Evolutionary conservation across 2,888 invertebrate genomes (phyloP), one percentile per base, ranked within the genome.

Genomic region (Papilio demoleus): DNA sequence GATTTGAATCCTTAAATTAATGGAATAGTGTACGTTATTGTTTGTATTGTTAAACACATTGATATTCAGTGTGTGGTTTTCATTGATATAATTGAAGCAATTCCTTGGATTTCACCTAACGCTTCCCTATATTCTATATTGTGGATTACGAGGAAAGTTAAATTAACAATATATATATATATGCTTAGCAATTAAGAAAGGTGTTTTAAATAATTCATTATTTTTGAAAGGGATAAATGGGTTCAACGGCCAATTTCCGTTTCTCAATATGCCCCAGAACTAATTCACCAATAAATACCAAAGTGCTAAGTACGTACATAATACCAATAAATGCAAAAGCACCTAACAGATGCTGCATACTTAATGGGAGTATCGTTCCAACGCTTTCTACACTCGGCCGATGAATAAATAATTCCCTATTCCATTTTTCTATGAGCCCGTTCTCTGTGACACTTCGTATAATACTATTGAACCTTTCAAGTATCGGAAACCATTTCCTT

Each of bases 371-470:
- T 70, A 92, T 85, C 12, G 78, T 79, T 70, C 84, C 85, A 9
- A 84, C 74, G 19, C 80, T 84, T 72, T 86, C 86, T n/a, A 69
- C 69, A 34, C 76, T 78, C 4, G 75, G 77, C 22, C 75, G 79
- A 45, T 87, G 88, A 62, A 87, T 84, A 70, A 92, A 81, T 70
- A 91, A 72, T 75, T 93, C 93, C 56, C 85, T 81, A 73, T 87
- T 91, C 93, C 93, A 93, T 76, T 93, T 93, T 73, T 88, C 83
- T 72, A 93, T 92, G 76, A 93, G 80, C 17, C 93, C 93, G 70
- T 92, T 93, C 73, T 93, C 93, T 0, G 87, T 86, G 9, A 93
- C 87, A 64, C 92, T 90, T 0, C 93, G 85, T 61, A 93, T 92
- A 64, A 93, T 92, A 53, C 77, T 83, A 76, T 93, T 91, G 67